Evolutionary conservation across 2,888 invertebrate species (phyloP), one percentile per base, ranked within the genome.

Genomic region (Labia minor): DNA sequence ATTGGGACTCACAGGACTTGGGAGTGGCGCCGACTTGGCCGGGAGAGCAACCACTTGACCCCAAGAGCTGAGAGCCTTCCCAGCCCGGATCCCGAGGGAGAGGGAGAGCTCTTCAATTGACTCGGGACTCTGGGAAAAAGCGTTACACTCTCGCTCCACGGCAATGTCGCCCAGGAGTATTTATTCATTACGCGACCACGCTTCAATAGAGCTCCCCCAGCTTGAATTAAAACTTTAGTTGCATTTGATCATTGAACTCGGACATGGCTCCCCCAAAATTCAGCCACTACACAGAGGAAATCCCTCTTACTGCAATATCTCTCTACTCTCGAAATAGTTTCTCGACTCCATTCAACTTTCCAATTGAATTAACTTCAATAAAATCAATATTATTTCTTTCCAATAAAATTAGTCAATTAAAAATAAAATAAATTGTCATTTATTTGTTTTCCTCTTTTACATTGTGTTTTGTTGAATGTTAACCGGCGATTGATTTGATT

Each of bases 131-230:
- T 49, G 49, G 49, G 49, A 49, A 49, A 49, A 49, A 49, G 49
- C 49, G 49, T 49, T 49, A 49, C 49, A 49, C 49, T 49, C 49
- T 49, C 49, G 49, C 49, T 49, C 49, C 49, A 49, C 49, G 49
- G 49, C 49, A 49, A 49, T 49, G 49, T 49, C 49, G 49, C n/a
- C 49, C 49, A 49, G 14, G 49, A 49, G 49, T 49, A 49, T 49
- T 49, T 49, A 49, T 49, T 49, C 49, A 49, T 49, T 49, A 49
- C 49, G 49, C 49, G 49, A 49, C 14, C 49, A 49, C 49, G 16
- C n/a, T 16, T 49, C 49, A 49, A 49, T 49, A 49, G 49, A 49
- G 49, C 49, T 49, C 49, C 49, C 49, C 49, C 49, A 11, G 3
- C 49, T 49, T 16, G 16, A 49, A 49, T 49, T 49, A 49, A 49